Percentiles rank a stretch among this genome's conserved stretches.
These are phyloP conservation scores for Salpingus planirostris DNA, from an alignment of 2,888 invertebrate genomes.

Conservation along the genomic window DNA sequence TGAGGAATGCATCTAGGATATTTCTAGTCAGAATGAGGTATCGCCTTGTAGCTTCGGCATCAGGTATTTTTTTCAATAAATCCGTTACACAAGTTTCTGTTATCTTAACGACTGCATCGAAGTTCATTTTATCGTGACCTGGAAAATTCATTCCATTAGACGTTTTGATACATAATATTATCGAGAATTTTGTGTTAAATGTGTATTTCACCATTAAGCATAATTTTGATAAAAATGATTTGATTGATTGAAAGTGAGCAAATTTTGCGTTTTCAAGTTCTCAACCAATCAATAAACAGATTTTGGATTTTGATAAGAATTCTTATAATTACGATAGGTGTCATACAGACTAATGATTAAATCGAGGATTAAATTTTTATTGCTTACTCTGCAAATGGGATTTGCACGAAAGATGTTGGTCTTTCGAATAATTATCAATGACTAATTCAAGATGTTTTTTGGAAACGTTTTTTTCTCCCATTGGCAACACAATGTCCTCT, in stretches of 20 bases:
- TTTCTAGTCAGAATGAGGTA: constrained; percentile 4
- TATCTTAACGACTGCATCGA: constrained; percentile 8
- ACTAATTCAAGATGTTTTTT: constrained; percentile 1
- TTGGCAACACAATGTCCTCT: background rate
- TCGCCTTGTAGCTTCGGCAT: constrained; percentile 2
- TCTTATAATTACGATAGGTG: too few relatives aligned
- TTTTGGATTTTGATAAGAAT: too few relatives aligned
- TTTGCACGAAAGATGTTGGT: constrained; percentile 3
- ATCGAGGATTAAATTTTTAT: background rate
- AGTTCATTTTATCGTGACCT: constrained; percentile 11
- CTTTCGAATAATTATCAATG: constrained; percentile 5
- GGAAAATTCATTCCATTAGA: too few relatives aligned
- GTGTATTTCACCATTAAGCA: too few relatives aligned
- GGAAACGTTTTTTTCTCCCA: constrained; percentile 1
- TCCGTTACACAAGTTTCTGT: background rate
- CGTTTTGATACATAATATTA: too few relatives aligned
- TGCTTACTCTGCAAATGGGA: constrained; percentile 1
- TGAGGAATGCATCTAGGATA: constrained; percentile 5
- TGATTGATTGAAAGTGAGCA: too few relatives aligned
- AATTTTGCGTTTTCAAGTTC: too few relatives aligned
- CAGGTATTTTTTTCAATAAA: constrained; percentile 1
- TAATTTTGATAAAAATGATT: too few relatives aligned
- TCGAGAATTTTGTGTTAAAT: too few relatives aligned
- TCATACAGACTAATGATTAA: too few relatives aligned
- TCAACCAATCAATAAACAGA: too few relatives aligned